Evolutionary conservation across 2,888 invertebrate species (phyloP).

Genomic region (Sminthurinus aureus): DNA sequence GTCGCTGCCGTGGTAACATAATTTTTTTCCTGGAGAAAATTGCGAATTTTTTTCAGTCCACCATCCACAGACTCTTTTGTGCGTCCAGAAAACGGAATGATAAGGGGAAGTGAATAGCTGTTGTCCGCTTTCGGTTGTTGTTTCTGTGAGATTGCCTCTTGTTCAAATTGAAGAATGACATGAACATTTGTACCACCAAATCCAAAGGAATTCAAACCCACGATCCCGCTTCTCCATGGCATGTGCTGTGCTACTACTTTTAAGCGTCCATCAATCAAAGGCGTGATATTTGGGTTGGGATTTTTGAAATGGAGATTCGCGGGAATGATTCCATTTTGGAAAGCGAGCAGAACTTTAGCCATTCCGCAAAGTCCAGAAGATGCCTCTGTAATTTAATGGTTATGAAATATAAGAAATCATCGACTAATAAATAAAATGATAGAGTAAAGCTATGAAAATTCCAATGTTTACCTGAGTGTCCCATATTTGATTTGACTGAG

Average conservation of each 20-base stretch:
- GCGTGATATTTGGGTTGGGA: conserved; percentile 90
- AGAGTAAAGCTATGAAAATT: too few species aligned
- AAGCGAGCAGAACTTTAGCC: conserved; percentile 71
- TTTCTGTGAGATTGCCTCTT: too few species aligned
- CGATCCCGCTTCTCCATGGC: conserved; percentile 16
- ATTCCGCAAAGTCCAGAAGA: conserved; percentile 79
- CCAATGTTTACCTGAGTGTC: too few species aligned
- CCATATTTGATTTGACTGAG: too few species aligned
- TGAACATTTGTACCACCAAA: conserved; percentile 41
- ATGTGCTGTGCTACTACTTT: conserved; percentile 37
- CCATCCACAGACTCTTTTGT: conserved; percentile 24
- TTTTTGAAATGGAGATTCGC: conserved; percentile 87
- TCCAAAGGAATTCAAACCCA: too few species aligned
- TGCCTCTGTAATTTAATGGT: too few species aligned
- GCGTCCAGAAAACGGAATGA: conserved; percentile 34
- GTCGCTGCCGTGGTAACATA: conserved; percentile 28
- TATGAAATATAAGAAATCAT: too few species aligned
- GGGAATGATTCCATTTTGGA: conserved; percentile 73
- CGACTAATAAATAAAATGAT: too few species aligned
- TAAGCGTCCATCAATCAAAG: conserved; percentile 79
- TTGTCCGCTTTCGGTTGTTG: too few species aligned
- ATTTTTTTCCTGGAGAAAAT: too few species aligned
- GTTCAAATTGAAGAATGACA: conserved; percentile 56
- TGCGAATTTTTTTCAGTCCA: conserved; percentile 5
- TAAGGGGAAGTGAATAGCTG: neutral